A percentile compares a stretch with the other conserved stretches of the same genome.
Evolutionary conservation across 2,888 invertebrate genomes (phyloP).

Genomic region (Argyra leucocephala): DNA sequence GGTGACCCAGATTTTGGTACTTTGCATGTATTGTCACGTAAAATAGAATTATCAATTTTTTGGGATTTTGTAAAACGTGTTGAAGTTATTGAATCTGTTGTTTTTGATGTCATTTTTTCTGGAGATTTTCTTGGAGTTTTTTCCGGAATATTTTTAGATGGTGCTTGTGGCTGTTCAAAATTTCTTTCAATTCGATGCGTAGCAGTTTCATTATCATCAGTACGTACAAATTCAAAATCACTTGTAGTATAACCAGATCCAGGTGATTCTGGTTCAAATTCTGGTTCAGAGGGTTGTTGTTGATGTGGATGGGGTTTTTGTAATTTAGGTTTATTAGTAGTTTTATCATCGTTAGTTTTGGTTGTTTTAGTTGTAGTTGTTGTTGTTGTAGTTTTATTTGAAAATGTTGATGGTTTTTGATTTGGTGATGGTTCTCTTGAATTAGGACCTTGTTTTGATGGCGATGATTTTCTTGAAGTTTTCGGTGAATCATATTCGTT

Average conservation of each 20-base stretch:
- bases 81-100: background rate
- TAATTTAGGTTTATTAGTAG: background rate
- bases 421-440: background rate
- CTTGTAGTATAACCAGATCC: constrained; percentile 48
- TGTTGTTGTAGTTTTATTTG: background rate
- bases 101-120: background rate
- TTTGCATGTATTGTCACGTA: background rate
- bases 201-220: constrained; percentile 19
- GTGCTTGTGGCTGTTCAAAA: constrained; percentile 23
- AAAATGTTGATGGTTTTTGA: background rate
- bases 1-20: background rate
- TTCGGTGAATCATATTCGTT: background rate
- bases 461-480: background rate
- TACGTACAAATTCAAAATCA: constrained; percentile 44
- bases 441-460: background rate
- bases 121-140: background rate
- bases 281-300: constrained; percentile 2
- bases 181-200: constrained; percentile 26
- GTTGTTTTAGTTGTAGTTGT: background rate
- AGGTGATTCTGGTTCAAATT: constrained; percentile 27
- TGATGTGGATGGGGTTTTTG: background rate
- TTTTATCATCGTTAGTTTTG: background rate
- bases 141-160: background rate
- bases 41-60: background rate
- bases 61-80: background rate